These are phyloP conservation scores for Aplysina aerophoba DNA, from an alignment of 37 sponge, comb jelly and placozoan genomes.

Conservation along the genomic window DNA sequence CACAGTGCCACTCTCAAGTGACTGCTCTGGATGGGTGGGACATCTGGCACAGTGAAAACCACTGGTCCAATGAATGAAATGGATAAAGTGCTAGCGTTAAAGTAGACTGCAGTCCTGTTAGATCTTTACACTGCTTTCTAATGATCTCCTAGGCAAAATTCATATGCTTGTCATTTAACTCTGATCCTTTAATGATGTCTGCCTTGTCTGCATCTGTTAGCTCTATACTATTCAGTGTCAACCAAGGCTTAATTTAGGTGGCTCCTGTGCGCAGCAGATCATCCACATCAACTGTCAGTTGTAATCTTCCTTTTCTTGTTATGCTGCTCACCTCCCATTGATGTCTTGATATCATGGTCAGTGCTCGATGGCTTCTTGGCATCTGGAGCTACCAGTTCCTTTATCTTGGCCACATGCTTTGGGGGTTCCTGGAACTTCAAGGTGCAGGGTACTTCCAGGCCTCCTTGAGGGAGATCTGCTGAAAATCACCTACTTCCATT, in stretches of 20 bases:
- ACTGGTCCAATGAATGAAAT: conserved; percentile 29
- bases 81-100: background rate
- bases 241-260: background rate
- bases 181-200: conserved; percentile 15
- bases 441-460: no score
- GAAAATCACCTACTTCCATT: no score
- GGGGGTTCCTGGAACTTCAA: no score
- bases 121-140: background rate
- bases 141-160: conserved; percentile 11
- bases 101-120: conserved; percentile 18
- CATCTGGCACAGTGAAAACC: conserved; percentile 29
- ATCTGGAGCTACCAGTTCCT: no score
- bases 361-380: no score
- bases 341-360: no score
- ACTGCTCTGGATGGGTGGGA: conserved; percentile 27
- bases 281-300: no score
- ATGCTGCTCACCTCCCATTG: no score
- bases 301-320: no score
- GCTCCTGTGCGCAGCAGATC: background rate
- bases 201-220: conserved; percentile 17
- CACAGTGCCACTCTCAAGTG: conserved; percentile 36
- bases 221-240: conserved; percentile 12
- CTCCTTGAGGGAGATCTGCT: no score
- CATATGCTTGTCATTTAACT: conserved; percentile 20
- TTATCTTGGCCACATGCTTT: no score